Conservation (phyloP, 1,140 invertebrate genomes). For the Drosophila nannoptera region DNA sequence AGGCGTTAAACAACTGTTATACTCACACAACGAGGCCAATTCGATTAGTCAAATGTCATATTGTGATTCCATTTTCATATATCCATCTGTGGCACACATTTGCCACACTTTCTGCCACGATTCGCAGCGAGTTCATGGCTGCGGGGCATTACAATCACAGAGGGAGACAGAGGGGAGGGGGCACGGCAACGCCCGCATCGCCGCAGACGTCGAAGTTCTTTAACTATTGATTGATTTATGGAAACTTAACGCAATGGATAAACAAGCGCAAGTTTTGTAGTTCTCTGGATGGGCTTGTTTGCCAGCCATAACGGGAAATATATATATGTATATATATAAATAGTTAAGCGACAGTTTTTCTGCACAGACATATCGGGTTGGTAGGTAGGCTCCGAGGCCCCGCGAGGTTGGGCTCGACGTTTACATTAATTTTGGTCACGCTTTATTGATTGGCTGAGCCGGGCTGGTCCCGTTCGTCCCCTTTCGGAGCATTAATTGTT, state of each 20-base stretch:
- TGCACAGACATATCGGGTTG: not conserved
- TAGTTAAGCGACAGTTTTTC: conserved; percentile 17
- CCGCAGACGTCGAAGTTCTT: conserved; percentile 28
- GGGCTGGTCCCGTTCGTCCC: conserved; percentile 18
- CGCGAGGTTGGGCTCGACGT: conserved; percentile 11
- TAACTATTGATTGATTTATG: conserved; percentile 67
- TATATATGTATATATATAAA: no score
- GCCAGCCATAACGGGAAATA: conserved; percentile 41
- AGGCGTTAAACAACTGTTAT: not conserved
- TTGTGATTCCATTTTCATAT: no score
- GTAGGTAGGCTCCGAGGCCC: no score
- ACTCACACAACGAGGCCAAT: not conserved
- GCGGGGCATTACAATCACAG: not conserved
- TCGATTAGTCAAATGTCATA: not conserved
- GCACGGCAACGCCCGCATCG: conserved; percentile 35
- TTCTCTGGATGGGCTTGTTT: conserved; percentile 27
- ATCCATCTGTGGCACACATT: not conserved
- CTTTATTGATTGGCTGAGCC: conserved; percentile 56
- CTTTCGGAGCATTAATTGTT: conserved; percentile 57
- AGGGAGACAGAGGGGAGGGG: no score
- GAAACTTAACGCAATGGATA: conserved; percentile 45
- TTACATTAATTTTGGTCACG: conserved; percentile 68
- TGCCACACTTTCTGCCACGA: not conserved
- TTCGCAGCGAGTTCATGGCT: not conserved
- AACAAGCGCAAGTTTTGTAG: conserved; percentile 31